Percentiles rank a stretch among this genome's conserved stretches.
Evolutionary conservation across 1,140 invertebrate species (phyloP).

Genomic region (Neodiprion lecontei): DNA sequence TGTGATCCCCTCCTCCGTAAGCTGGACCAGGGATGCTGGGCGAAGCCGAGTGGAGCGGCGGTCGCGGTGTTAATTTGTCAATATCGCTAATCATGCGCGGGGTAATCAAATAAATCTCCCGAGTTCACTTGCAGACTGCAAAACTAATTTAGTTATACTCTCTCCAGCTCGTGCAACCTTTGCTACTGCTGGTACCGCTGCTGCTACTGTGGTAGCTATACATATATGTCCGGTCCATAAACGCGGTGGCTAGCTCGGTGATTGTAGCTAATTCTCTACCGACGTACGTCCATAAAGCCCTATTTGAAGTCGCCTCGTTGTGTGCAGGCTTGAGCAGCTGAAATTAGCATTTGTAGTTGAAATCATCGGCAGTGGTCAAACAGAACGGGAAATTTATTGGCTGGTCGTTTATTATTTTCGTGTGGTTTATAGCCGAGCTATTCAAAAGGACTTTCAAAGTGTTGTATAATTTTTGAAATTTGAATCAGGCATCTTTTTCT

Average conservation of each 20-base stretch:
- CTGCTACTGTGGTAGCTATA: not conserved
- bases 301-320: too few species aligned
- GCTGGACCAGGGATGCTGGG: too few species aligned
- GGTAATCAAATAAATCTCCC: slow-evolving; percentile 47
- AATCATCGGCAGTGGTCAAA: too few species aligned
- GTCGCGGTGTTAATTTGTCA: slow-evolving; percentile 44
- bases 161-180: slow-evolving; percentile 31
- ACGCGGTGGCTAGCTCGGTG: too few species aligned
- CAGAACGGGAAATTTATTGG: too few species aligned
- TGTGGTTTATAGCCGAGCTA: not conserved
- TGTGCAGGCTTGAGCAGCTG: too few species aligned
- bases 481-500: slow-evolving; percentile 24
- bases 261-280: too few species aligned
- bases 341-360: too few species aligned
- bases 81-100: slow-evolving; percentile 47
- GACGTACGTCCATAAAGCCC: too few species aligned
- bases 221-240: too few species aligned
- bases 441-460: not conserved
- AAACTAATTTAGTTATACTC: slow-evolving; percentile 43
- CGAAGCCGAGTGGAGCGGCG: not conserved
- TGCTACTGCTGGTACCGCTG: not conserved
- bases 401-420: too few species aligned
- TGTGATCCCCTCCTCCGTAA: not conserved
- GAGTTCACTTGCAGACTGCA: slow-evolving; percentile 39
- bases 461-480: slow-evolving; percentile 26